Base-by-base conservation (phyloP, 2,113 vertebrate genomes). In the Colistium nudipinnis region DNA sequence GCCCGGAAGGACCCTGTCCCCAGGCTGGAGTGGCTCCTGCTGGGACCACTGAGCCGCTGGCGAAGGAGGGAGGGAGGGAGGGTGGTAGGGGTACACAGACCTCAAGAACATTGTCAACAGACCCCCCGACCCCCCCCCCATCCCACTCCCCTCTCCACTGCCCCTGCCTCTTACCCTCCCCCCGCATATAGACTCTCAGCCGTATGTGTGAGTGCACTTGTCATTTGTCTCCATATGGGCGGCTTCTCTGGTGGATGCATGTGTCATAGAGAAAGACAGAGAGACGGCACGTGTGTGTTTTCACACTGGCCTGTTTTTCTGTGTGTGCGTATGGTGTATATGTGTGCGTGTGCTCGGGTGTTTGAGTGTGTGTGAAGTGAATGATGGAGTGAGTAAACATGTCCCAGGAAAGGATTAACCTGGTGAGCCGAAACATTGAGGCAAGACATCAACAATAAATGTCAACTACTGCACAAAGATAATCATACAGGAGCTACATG, bases 11-110 rank as follows among this genome's bases (percentile, higher is more conserved):
- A 89, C 80, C 76, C 84, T 82, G 84, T 85, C 85, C 69, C 81
- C 49, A 39, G 78, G 84, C 84, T 86, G 81, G 83, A 92, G 87
- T 87, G 90, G 78, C 85, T 83, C 91, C 90, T 90, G 91, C 92
- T 92, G 92, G 66, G 84, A 85, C 74, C 47, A 35, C 80, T 77
- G 72, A 79, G 88, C 81, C 67, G 70, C 81, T 76, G 80, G 81
- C 54, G 11, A 83, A 72, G 43, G 31, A 24, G 19, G 45, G 59
- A 25, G 53, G 49, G 52, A 13, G 14, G 54, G 39, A 20, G n/a
- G 31, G 16, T 25, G 9, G 11, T 66, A 28, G 67, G 74, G 52
- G 53, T 70, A 70, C 70, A 64, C 56, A 70, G 79, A 85, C 76
- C 76, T 75, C 69, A 70, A 83, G 85, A 78, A 74, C 80, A 79